Base-by-base conservation (phyloP, 2,888 invertebrate species). In the Pherbina coryleti region DNA sequence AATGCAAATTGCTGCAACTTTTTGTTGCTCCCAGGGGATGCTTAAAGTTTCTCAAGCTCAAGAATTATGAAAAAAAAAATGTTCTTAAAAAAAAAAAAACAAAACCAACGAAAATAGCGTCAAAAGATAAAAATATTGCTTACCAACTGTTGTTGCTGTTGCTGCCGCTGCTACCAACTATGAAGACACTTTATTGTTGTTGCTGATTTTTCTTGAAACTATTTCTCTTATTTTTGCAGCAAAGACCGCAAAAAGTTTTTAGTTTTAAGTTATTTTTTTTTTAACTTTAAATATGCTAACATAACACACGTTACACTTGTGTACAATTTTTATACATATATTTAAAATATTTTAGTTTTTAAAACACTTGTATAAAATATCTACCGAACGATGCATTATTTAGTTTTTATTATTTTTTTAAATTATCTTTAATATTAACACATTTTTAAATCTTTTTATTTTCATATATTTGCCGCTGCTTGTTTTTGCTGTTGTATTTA, bases 351-450 rank as follows among this genome's bases (percentile, higher is more conserved):
- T 49, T 8, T 25, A 49, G 7, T 71, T 28, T 72, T 14, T 17
- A 72, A 57, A 57, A 72, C 37, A 25, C 37, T 57, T 51, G 66
- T 66, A 64, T 82, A 80, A 82, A 82, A 82, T 82, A 79, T 82
- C 82, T 81, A 82, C 82, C 80, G 80, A 81, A 81, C 70, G 77
- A 73, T 28, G 14, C 31, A 55, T 53, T 72, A 51, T 2, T 71
- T 71, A 34, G 11, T 62, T 44, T 22, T 64, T 69, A 34, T 69
- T 44, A 49, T 70, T 70, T 31, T 9, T 28, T 31, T 14, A 14
- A 34, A 57, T 64, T 72, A 66, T 53, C 44, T 37, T 67, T 69
- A 55, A 22, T 72, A 66, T 62, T 76, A 34, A 28, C 22, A 66
- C 25, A 11, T 62, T 31, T 66, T 55, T 72, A 28, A 49, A 44